These are phyloP conservation scores for Caretta caretta DNA, from an alignment of 2,113 vertebrate genomes.

Conservation along the genomic window DNA sequence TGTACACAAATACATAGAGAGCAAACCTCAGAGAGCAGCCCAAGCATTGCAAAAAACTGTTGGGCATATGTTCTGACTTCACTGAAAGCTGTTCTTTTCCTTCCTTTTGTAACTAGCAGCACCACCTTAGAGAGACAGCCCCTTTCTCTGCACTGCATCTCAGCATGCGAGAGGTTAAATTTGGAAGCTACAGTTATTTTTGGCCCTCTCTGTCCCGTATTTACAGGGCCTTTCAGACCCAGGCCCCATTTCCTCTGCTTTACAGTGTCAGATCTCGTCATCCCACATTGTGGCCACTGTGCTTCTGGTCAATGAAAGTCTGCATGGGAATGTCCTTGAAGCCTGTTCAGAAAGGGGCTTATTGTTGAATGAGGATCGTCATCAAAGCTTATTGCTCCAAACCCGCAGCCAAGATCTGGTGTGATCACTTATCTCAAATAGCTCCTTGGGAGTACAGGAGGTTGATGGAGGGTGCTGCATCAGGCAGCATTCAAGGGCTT, in stretches of 20 bases:
- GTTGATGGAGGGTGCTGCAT: neutral
- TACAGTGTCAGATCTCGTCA: neutral
- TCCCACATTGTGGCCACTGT: neutral
- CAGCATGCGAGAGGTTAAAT: neutral
- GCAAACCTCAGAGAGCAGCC: neutral
- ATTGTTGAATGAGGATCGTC: neutral
- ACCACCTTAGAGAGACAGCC: neutral
- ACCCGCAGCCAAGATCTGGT: neutral
- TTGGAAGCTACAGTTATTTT: neutral
- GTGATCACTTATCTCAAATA: neutral
- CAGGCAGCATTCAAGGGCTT: neutral
- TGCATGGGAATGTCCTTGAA: fast-evolving
- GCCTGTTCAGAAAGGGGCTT: neutral
- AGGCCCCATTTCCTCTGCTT: neutral
- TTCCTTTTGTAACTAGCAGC: neutral
- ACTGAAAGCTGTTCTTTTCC: neutral
- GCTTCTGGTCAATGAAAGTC: neutral
- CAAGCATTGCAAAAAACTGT: neutral
- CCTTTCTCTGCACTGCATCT: neutral
- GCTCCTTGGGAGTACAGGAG: neutral
- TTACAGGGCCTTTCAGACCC: neutral
- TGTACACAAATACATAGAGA: neutral
- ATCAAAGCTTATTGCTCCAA: neutral
- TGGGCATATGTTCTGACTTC: neutral
- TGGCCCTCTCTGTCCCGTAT: neutral